Evolutionary conservation across 2,797 vertebrate species (phyloP).

Genomic region (Periparus ater): DNA sequence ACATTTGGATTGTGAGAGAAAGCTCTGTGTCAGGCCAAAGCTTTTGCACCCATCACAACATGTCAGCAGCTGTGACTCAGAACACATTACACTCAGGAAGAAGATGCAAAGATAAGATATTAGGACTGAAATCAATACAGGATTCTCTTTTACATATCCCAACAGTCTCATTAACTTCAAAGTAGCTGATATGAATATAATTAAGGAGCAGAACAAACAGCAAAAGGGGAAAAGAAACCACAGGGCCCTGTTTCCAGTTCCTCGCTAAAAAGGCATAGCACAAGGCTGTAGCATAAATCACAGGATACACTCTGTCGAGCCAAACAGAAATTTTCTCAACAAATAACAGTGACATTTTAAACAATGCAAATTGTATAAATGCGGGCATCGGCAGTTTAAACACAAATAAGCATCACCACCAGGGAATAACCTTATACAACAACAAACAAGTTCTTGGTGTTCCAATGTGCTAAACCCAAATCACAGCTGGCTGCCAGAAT

Average conservation of each 20-base stretch:
- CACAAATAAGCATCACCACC: neutral
- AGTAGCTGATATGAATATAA: constrained; percentile 95
- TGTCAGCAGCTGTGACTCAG: constrained; percentile 52
- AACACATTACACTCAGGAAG: constrained; percentile 61
- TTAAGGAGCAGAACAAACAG: constrained; percentile 90
- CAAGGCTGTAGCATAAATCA: constrained; percentile 37
- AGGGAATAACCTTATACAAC: constrained; percentile 20
- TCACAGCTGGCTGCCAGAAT: neutral
- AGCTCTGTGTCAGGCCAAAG: constrained; percentile 17
- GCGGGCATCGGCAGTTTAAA: neutral
- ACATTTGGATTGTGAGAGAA: constrained; percentile 4
- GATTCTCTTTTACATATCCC: constrained; percentile 82
- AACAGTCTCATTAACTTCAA: constrained; percentile 95
- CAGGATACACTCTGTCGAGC: constrained; percentile 36
- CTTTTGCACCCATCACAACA: constrained; percentile 32
- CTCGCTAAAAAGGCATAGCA: constrained; percentile 27
- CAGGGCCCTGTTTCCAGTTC: constrained; percentile 62
- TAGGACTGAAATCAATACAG: constrained; percentile 77
- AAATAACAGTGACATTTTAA: constrained; percentile 39
- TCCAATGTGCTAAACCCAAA: neutral
- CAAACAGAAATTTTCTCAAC: constrained; percentile 38
- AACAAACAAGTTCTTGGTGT: neutral
- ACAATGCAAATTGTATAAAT: constrained; percentile 33
- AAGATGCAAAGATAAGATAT: constrained; percentile 73
- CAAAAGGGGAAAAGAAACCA: constrained; percentile 79